Percentiles rank a stretch among this genome's conserved stretches.
These are phyloP conservation scores for Ibidorhyncha struthersii DNA, from an alignment of 2,113 vertebrate genomes.

Conservation along the genomic window DNA sequence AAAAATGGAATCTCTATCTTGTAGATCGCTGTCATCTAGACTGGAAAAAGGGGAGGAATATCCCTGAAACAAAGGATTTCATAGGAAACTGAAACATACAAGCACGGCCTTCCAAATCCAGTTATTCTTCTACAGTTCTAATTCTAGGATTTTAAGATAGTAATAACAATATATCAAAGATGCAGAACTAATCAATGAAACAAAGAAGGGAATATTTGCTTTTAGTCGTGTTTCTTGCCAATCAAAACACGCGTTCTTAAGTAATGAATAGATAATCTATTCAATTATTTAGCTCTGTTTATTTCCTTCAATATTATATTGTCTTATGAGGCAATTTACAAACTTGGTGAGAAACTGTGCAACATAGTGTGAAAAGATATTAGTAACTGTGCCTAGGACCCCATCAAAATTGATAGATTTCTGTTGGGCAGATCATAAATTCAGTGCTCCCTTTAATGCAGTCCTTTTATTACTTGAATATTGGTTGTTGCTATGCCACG, in stretches of 20 bases:
- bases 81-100: accelerated
- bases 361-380: constrained; percentile 54
- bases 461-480: not conserved
- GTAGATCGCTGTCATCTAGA: not conserved
- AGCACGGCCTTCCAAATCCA: not conserved
- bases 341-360: constrained; percentile 10
- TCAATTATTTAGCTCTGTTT: constrained; percentile 6
- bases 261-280: constrained; percentile 9
- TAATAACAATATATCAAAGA: not conserved
- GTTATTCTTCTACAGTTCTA: not conserved
- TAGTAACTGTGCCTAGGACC: constrained; percentile 7
- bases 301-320: constrained; percentile 5
- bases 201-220: not conserved
- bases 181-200: not conserved
- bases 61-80: not conserved
- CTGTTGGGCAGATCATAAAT: not conserved
- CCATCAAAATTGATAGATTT: constrained; percentile 6
- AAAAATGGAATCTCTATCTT: accelerated
- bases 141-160: not conserved
- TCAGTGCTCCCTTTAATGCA: not conserved
- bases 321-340: not conserved
- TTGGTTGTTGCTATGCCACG: not conserved
- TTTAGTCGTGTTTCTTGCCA: not conserved
- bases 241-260: not conserved
- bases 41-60: not conserved